Percentiles rank a stretch among this genome's conserved stretches.
phyloP scores from a whole-genome alignment of 2,888 invertebrate genomes.

The Aethes cnicana region DNA sequence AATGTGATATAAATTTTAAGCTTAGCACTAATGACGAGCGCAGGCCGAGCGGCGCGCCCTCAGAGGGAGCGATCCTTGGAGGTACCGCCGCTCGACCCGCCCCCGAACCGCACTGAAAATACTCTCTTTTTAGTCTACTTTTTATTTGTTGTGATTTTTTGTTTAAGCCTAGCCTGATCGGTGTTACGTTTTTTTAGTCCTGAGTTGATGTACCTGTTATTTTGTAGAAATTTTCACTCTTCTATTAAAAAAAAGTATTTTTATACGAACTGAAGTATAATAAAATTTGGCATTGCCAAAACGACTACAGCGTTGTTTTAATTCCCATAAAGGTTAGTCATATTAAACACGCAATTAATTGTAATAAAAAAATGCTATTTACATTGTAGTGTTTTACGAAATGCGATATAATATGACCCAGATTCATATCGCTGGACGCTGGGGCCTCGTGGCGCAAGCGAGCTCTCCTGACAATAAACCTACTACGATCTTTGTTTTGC shows the following conservation, averaged over 20 bases:
- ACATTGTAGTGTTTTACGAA: conserved; percentile 66
- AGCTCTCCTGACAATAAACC: conserved; percentile 66
- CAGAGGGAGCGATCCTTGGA: conserved; percentile 57
- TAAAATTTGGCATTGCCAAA: conserved; percentile 62
- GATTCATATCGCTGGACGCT: conserved; percentile 58
- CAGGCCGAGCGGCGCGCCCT: conserved; percentile 54
- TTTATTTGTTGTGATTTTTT: conserved; percentile 61
- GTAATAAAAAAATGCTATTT: conserved; percentile 43
- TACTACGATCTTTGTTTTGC: conserved; percentile 62
- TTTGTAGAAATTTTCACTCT: conserved; percentile 50
- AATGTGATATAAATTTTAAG: conserved; percentile 82
- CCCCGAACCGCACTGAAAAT: conserved; percentile 69
- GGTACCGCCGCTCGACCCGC: conserved; percentile 52
- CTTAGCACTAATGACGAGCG: conserved; percentile 69
- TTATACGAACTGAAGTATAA: conserved; percentile 55
- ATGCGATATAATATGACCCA: conserved; percentile 70
- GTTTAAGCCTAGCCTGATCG: conserved; percentile 59
- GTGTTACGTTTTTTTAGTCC: conserved; percentile 60
- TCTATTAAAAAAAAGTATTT: conserved; percentile 48
- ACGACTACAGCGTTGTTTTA: conserved; percentile 46
- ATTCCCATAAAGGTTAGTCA: conserved; percentile 46
- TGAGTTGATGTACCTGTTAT: conserved; percentile 82
- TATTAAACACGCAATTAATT: conserved; percentile 36
- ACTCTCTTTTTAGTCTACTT: conserved; percentile 51
- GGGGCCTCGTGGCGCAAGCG: conserved; percentile 28